phyloP scores from a whole-genome alignment of 2,113 vertebrate genomes.

The Melanostigma gelatinosum region DNA sequence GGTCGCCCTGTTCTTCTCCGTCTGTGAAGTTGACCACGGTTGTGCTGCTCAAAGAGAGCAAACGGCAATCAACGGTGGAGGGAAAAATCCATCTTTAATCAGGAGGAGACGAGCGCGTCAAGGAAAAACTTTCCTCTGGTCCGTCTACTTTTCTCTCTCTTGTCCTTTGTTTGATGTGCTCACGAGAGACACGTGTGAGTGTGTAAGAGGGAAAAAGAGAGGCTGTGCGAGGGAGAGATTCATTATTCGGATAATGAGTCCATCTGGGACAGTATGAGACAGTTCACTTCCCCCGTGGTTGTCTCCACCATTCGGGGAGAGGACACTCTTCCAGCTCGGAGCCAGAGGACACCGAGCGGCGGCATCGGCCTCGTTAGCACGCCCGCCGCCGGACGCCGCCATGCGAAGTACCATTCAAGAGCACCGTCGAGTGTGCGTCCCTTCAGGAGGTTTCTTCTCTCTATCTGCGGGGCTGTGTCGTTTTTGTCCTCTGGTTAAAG shows the following conservation, averaged over 20 bases:
- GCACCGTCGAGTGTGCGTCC: constrained; percentile 8
- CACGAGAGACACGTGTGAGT: constrained; percentile 43
- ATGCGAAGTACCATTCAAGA: constrained; percentile 16
- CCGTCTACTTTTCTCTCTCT: constrained; percentile 10
- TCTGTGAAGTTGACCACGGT: constrained; percentile 43
- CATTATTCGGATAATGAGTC: constrained; percentile 74
- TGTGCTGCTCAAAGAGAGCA: constrained; percentile 42
- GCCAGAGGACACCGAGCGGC: constrained; percentile 43
- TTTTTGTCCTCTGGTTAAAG: constrained; percentile 31
- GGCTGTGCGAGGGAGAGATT: constrained; percentile 38
- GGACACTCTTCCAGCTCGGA: constrained; percentile 51
- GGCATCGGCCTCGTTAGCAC: constrained; percentile 40
- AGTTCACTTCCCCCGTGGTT: constrained; percentile 66
- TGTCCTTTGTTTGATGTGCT: constrained; percentile 65
- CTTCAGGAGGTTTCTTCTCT: constrained; percentile 35
- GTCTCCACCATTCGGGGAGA: constrained; percentile 55
- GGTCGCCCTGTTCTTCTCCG: rapidly evolving
- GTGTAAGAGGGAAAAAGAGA: constrained; percentile 2
- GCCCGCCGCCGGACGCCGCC: constrained; percentile 2
- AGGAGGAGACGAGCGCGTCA: constrained; percentile 30
- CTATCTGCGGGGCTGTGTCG: constrained; percentile 13
- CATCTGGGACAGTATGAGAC: constrained; percentile 71
- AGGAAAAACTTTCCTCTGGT: constrained; percentile 42
- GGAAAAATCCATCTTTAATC: constrained; percentile 45
- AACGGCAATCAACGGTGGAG: constrained; percentile 36